A percentile compares a stretch with the other conserved stretches of the same genome.
Evolutionary conservation across 2,888 invertebrate species (phyloP).

Genomic region (Acronicta aceris): DNA sequence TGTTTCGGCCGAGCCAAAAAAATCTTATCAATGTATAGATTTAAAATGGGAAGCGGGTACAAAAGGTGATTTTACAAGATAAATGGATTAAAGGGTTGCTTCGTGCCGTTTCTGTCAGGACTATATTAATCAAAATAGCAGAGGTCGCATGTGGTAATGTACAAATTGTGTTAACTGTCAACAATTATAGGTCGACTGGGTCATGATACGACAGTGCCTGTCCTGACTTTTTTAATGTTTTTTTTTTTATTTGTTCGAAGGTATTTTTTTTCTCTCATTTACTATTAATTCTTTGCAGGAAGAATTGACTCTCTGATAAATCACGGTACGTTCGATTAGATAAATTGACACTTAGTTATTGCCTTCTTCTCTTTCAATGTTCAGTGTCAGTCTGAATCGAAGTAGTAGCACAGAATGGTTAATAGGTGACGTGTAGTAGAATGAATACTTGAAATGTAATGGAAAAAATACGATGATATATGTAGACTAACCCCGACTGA

Average conservation of each 20-base stretch:
- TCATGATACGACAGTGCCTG: conserved; percentile 2
- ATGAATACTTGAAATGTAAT: no score
- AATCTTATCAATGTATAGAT: conserved; percentile 58
- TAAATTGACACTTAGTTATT: no score
- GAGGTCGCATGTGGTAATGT: conserved; percentile 71
- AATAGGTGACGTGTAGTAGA: no score
- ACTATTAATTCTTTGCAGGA: conserved; percentile 29
- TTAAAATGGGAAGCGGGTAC: conserved; percentile 63
- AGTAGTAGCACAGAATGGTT: no score
- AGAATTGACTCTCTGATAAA: conserved; percentile 10
- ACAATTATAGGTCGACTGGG: conserved; percentile 36
- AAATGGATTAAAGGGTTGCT: conserved; percentile 77
- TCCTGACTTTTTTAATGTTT: no score
- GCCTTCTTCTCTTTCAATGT: no score
- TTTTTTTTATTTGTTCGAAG: conserved; percentile 23
- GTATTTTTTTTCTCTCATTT: conserved; percentile 19
- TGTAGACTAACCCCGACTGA: no score
- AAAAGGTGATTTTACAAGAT: conserved; percentile 71
- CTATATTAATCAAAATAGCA: conserved; percentile 69
- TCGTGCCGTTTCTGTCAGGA: conserved; percentile 60
- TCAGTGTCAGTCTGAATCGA: no score
- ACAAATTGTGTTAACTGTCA: conserved; percentile 77
- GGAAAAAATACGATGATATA: no score
- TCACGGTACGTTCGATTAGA: no score
- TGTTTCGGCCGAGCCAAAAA: conserved; percentile 44